Conservation (phyloP, 2,113 vertebrate species). For the Meriones unguiculatus region DNA sequence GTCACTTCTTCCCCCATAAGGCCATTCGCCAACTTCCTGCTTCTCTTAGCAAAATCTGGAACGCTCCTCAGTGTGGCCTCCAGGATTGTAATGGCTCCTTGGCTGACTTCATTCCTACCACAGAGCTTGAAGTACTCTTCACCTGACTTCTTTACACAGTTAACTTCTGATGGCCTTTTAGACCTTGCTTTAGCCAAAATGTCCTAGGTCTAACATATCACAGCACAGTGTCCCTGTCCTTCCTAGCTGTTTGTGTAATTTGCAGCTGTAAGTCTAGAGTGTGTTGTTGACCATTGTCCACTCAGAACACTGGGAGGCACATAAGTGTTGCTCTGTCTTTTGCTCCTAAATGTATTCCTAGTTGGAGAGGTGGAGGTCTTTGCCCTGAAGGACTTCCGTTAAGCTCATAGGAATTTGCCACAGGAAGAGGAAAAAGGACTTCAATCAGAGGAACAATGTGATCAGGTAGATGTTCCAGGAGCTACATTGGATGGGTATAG, state of each 20-base stretch:
- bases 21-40: background rate
- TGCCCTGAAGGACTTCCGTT: background rate
- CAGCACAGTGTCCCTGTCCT: too few relatives aligned
- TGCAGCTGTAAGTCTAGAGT: background rate
- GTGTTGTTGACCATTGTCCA: too few relatives aligned
- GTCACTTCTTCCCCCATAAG: background rate
- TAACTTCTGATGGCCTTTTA: background rate
- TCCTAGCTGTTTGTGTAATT: background rate
- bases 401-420: constrained; percentile 34
- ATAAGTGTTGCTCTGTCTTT: background rate
- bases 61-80: background rate
- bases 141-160: background rate
- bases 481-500: background rate
- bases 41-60: background rate
- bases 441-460: background rate
- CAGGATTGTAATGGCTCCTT: background rate
- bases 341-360: background rate
- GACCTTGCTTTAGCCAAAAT: background rate
- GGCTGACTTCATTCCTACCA: background rate
- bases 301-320: background rate
- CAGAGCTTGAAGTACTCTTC: background rate
- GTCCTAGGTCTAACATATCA: background rate
- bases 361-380: background rate
- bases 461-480: background rate
- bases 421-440: constrained; percentile 16